Percentiles rank a stretch among this genome's conserved stretches.
These are phyloP conservation scores for Meganola albula DNA, from an alignment of 2,888 invertebrate species.

Conservation along the genomic window DNA sequence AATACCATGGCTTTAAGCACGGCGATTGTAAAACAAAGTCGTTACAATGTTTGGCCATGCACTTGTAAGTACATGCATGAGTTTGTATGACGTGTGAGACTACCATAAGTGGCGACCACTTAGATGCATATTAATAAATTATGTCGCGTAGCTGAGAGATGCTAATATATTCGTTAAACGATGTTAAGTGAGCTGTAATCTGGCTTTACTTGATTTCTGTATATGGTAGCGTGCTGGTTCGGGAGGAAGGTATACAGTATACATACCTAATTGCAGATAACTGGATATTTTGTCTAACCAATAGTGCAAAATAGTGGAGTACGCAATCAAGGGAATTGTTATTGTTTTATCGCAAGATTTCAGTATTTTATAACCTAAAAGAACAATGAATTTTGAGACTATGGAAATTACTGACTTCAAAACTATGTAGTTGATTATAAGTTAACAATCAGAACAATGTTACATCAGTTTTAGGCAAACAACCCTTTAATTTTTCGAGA, in stretches of 20 bases:
- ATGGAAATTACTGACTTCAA: no score
- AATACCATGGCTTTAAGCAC: conserved; percentile 46
- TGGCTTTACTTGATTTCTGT: conserved; percentile 34
- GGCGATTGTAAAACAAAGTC: conserved; percentile 50
- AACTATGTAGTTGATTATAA: no score
- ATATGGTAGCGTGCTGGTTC: conserved; percentile 25
- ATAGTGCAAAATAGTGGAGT: no score
- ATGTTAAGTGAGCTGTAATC: conserved; percentile 42
- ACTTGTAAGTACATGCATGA: conserved; percentile 28
- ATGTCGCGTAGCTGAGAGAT: conserved; percentile 47
- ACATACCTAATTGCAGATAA: no score
- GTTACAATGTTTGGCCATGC: conserved; percentile 50
- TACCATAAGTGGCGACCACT: conserved; percentile 60
- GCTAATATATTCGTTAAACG: conserved; percentile 56
- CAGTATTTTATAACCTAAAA: no score
- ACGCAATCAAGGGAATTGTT: no score
- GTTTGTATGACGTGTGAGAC: conserved; percentile 46
- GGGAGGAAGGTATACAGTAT: conserved; percentile 5
- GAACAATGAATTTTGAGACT: no score
- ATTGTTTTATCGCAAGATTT: no score
- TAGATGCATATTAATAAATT: conserved; percentile 57
- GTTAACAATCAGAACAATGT: no score
- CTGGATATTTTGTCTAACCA: no score
- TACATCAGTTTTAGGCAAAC: no score
- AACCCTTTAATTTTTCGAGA: no score